These are phyloP conservation scores for Drosophila truncata DNA, from an alignment of 1,140 invertebrate species.

Conservation along the genomic window DNA sequence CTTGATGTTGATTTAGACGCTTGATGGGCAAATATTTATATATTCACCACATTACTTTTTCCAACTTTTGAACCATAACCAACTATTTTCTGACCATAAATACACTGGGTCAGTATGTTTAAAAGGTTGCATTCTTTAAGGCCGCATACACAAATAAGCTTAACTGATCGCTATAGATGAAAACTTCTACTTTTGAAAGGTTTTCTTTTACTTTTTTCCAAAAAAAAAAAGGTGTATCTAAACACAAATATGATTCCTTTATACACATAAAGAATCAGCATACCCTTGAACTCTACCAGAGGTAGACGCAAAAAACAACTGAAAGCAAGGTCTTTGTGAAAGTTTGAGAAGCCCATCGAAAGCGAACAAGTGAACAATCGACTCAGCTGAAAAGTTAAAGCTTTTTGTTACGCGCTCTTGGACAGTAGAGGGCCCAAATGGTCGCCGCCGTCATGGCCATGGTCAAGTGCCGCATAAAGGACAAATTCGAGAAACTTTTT, in stretches of 20 bases:
- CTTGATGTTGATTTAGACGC: neutral
- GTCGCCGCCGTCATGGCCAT: conserved; percentile 43
- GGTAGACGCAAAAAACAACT: neutral
- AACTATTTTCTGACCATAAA: neutral
- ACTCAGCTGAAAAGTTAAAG: conserved; percentile 52
- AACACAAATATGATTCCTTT: neutral
- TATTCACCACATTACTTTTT: neutral
- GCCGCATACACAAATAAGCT: neutral
- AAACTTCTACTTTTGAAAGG: neutral
- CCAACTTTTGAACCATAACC: neutral
- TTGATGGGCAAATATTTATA: too few species aligned
- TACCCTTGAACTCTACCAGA: neutral
- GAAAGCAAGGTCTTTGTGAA: conserved; percentile 3
- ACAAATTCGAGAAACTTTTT: conserved; percentile 60
- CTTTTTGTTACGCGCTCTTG: conserved; percentile 54
- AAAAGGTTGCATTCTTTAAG: neutral
- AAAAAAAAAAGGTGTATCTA: neutral
- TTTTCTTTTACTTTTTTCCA: neutral
- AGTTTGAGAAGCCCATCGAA: conserved; percentile 29
- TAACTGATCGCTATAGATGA: neutral
- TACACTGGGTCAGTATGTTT: neutral
- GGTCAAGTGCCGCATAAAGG: conserved; percentile 62
- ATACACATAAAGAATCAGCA: neutral
- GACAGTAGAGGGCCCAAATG: conserved; percentile 23
- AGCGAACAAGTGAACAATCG: conserved; percentile 39